A percentile compares a stretch with the other conserved stretches of the same genome.
phyloP scores from a whole-genome alignment of 2,888 invertebrate genomes.

The Pardosa pseudoannulata region DNA sequence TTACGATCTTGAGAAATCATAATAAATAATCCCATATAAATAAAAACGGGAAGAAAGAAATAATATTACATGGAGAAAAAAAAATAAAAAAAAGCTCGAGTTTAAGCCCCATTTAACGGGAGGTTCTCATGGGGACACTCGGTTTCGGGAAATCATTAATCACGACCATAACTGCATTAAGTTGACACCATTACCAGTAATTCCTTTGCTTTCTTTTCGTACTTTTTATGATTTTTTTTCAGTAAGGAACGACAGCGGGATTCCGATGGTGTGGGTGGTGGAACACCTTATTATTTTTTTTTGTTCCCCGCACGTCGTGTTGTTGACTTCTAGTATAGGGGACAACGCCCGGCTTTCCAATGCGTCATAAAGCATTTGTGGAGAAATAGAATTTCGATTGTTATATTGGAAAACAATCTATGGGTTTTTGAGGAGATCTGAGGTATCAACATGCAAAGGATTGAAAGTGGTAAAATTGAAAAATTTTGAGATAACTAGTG shows the following conservation, averaged over 20 bases:
- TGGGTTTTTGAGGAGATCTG: not conserved
- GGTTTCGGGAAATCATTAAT: conserved; percentile 65
- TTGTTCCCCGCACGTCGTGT: not conserved
- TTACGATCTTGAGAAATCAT: conserved; percentile 48
- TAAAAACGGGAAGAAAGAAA: conserved; percentile 28
- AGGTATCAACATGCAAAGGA: no score
- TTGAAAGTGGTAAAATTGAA: no score
- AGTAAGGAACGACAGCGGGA: not conserved
- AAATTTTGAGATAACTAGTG: no score
- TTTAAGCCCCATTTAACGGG: conserved; percentile 69
- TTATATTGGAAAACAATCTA: conserved; percentile 8
- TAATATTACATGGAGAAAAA: not conserved
- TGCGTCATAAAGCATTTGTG: not conserved
- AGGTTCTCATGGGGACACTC: conserved; percentile 29
- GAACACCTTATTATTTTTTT: not conserved
- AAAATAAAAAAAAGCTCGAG: conserved; percentile 40
- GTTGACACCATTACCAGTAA: conserved; percentile 64
- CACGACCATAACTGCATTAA: conserved; percentile 68
- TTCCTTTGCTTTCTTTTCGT: conserved; percentile 55
- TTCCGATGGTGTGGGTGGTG: conserved; percentile 27
- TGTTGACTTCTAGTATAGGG: not conserved
- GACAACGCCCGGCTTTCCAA: conserved; percentile 16
- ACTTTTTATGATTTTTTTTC: conserved; percentile 25
- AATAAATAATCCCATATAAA: conserved; percentile 70
- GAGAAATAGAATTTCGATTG: not conserved